Conservation (phyloP, 1,140 invertebrate species). For the Zaprionus camerounensis region DNA sequence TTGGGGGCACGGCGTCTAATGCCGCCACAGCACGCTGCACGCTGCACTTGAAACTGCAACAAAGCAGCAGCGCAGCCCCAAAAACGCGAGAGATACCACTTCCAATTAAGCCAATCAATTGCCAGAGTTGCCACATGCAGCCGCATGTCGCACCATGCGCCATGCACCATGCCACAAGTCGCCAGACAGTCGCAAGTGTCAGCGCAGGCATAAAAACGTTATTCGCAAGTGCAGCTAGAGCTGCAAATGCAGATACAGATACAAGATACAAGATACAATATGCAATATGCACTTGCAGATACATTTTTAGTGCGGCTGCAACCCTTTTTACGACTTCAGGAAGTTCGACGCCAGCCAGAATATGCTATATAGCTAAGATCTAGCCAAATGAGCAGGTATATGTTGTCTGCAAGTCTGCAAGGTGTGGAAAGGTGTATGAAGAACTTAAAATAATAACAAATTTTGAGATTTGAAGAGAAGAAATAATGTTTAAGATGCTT, state of each 20-base stretch:
- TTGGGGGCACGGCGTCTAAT: constrained; percentile 18
- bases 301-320: constrained; percentile 14
- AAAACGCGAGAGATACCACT: not conserved
- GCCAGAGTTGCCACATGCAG: not conserved
- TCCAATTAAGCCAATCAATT: constrained; percentile 50
- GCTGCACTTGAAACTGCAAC: constrained; percentile 31
- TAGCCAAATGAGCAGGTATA: not conserved
- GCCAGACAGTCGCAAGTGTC: constrained; percentile 33
- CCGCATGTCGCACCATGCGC: not conserved
- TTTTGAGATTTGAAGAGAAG: not conserved
- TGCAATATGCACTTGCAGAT: constrained; percentile 4
- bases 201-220: constrained; percentile 45
- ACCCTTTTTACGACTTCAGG: constrained; percentile 48
- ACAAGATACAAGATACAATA: constrained; percentile 18
- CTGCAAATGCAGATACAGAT: constrained; percentile 9
- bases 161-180: not conserved
- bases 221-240: constrained; percentile 24
- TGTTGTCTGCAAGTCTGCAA: not conserved
- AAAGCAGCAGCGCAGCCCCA: constrained; percentile 3
- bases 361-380: constrained; percentile 11
- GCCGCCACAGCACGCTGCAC: constrained; percentile 1
- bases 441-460: not conserved
- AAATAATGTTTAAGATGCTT: not conserved
- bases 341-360: constrained; percentile 45
- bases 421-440: not conserved